A percentile compares a stretch with the other conserved stretches of the same genome.
Evolutionary conservation across 2,888 invertebrate genomes (phyloP).

Genomic region (Sabatieria punctata): DNA sequence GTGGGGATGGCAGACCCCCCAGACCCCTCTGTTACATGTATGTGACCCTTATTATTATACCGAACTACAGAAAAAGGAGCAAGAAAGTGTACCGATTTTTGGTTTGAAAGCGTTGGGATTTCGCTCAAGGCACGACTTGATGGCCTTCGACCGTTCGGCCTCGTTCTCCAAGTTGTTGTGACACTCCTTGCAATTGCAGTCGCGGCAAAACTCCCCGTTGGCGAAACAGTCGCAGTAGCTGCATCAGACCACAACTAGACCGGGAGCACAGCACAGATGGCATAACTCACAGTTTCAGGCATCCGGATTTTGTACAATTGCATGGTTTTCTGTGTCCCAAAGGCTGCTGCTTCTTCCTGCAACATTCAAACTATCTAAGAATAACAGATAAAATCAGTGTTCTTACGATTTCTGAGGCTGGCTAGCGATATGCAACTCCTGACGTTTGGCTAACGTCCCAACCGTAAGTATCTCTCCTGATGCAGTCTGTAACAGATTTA

Average conservation of each 20-base stretch:
- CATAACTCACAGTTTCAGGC: conserved; percentile 62
- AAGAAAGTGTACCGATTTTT: conserved; percentile 93
- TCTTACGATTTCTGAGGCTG: no score
- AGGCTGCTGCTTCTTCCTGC: no score
- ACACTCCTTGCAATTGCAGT: conserved; percentile 94
- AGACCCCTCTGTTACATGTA: no score
- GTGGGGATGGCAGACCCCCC: no score
- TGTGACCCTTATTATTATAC: no score
- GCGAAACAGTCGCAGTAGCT: conserved; percentile 96
- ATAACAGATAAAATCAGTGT: no score
- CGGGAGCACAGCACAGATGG: background rate
- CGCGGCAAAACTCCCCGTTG: conserved; percentile 92
- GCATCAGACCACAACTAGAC: conserved; percentile 10
- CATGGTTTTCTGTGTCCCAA: conserved; percentile 59
- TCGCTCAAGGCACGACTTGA: conserved; percentile 77
- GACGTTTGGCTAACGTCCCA: no score
- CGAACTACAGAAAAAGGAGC: no score
- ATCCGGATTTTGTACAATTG: conserved; percentile 96
- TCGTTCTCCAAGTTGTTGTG: conserved; percentile 88
- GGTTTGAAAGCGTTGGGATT: conserved; percentile 97
- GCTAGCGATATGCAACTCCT: no score
- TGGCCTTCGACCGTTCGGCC: conserved; percentile 69
- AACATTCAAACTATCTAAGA: no score
- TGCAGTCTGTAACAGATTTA: no score
- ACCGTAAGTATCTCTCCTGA: no score